Conservation (phyloP, 2,113 vertebrate species). For the Dissostichus mawsoni region DNA sequence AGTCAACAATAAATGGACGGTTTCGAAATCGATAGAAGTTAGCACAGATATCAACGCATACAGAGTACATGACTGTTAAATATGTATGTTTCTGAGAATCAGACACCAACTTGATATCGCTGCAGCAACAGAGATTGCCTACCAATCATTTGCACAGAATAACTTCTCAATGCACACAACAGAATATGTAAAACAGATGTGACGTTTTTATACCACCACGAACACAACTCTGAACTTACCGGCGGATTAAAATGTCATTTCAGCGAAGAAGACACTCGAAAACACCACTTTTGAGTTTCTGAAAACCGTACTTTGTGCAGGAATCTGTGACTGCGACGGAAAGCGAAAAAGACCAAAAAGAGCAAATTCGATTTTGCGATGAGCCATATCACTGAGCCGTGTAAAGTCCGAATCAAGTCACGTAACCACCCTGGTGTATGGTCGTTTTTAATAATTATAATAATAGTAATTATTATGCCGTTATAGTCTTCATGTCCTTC, state of each 20-base stretch:
- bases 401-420: background rate
- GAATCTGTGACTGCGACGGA: constrained; percentile 41
- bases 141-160: background rate
- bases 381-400: too few species aligned
- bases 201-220: rapidly evolving
- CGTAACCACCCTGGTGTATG: too few species aligned
- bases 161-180: background rate
- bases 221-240: constrained; percentile 12
- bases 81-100: background rate
- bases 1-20: background rate
- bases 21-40: background rate
- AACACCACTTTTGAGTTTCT: constrained; percentile 10
- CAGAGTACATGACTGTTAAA: background rate
- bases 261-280: background rate
- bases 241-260: background rate
- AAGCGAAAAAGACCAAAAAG: constrained; percentile 61
- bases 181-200: rapidly evolving
- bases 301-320: constrained; percentile 34
- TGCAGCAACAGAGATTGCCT: background rate
- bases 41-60: background rate
- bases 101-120: background rate
- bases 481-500: too few species aligned
- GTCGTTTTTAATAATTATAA: too few species aligned
- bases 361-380: background rate
- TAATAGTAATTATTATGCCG: too few species aligned